Base-by-base conservation (phyloP, 2,797 vertebrate species). In the Poeciliopsis gracilis region DNA sequence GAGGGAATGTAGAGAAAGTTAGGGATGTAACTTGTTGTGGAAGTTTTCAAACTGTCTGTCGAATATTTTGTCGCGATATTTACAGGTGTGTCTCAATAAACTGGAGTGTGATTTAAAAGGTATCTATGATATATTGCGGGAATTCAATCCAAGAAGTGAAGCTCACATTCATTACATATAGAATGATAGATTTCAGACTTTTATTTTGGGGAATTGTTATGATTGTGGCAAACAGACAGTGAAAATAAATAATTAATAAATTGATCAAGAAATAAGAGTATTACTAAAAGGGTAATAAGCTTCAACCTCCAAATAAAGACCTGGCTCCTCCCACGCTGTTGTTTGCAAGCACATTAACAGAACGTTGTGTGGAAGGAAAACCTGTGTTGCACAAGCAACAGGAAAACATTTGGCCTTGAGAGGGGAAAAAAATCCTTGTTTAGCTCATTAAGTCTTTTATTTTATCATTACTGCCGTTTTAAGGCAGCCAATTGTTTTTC, bases 1-100 rank as follows among this genome's bases (percentile, higher is more conserved):
- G 23, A 78, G 66, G 55, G 16, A 77, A 77, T 63, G 33, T 59
- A 10, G 59, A 1, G 79, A 76, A 74, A 61, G 71, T 71, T 2
- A 8, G 43, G 33, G 36, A 28, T 30, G 71, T 16, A 75, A 92
- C 75, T 77, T 84, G 66, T 53, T 53, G 66, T 80, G 63, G 11
- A 85, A 79, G 76, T 84, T 85, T n/a, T 73, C 12, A 33, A 70
- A 63, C 25, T 20, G 47, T 38, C 36, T 23, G 36, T 66, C 4
- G 11, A 66, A 43, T 43, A 41, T 43, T 69, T 69, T 25, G 38
- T 13, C 23, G 10, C 23, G 13, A 69, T n/a, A n/a, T 69, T n/a
- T 69, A 45, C 38, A 69, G 23, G 38, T 13, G 23, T 12, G 23
- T 3, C 11, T 43, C n/a, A n/a, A 69, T 43, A 7, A n/a, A n/a